Conservation (phyloP, 2,888 invertebrate genomes). For the Tinea semifulvella region DNA sequence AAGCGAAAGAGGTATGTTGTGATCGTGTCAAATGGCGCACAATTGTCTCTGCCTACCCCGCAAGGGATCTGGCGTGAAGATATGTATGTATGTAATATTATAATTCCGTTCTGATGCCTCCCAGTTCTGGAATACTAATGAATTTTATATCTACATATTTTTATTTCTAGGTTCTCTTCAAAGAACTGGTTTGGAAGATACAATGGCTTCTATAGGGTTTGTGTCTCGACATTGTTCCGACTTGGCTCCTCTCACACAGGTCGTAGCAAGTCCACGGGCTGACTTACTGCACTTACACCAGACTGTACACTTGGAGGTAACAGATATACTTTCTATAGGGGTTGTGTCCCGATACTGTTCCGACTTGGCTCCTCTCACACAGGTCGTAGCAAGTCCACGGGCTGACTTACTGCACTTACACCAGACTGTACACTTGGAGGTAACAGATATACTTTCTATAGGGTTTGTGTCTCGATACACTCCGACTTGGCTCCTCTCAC, state of each 20-base stretch:
- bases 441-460: too few species aligned
- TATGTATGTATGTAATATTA: too few species aligned
- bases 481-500: slow-evolving; percentile 82
- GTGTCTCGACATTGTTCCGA: slow-evolving; percentile 82
- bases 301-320: slow-evolving; percentile 65
- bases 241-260: slow-evolving; percentile 78
- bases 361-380: slow-evolving; percentile 83
- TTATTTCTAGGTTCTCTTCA: slow-evolving; percentile 70
- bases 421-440: slow-evolving; percentile 67
- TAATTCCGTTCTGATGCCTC: too few species aligned
- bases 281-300: slow-evolving; percentile 66
- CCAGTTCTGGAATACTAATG: too few species aligned
- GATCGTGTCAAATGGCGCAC: too few species aligned
- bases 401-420: slow-evolving; percentile 66
- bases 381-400: slow-evolving; percentile 68
- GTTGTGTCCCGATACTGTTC: slow-evolving; percentile 80
- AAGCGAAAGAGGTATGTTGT: too few species aligned
- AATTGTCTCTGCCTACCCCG: too few species aligned
- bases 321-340: too few species aligned
- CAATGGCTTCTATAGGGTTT: slow-evolving; percentile 88
- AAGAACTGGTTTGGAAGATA: slow-evolving; percentile 71
- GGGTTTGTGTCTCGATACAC: slow-evolving; percentile 86
- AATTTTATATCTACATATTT: too few species aligned
- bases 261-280: slow-evolving; percentile 65
- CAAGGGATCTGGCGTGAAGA: too few species aligned